These are phyloP conservation scores for Natator depressus DNA, from an alignment of 2,113 vertebrate genomes.

Conservation along the genomic window DNA sequence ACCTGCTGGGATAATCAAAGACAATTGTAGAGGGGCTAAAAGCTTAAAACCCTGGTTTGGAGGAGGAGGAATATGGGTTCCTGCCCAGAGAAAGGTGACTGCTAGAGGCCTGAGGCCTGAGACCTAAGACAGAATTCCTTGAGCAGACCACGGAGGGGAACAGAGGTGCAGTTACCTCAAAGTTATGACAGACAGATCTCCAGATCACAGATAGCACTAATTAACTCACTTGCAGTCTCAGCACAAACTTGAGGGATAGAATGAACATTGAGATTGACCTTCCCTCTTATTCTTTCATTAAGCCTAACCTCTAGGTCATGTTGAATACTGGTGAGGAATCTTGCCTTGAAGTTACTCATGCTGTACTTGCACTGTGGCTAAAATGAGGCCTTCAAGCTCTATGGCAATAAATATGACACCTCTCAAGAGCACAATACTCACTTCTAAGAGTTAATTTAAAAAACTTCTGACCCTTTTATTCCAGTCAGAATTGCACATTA, in stretches of 20 bases:
- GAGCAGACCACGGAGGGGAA: no score
- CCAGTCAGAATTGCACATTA: neutral
- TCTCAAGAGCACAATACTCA: neutral
- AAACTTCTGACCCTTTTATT: neutral
- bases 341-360: neutral
- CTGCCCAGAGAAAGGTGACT: no score
- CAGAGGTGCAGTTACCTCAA: no score
- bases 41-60: no score
- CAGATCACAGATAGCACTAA: neutral
- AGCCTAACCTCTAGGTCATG: neutral
- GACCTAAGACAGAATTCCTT: no score
- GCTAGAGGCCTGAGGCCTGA: no score
- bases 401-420: neutral
- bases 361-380: neutral
- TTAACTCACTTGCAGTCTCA: neutral
- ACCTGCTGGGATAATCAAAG: no score
- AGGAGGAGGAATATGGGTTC: no score
- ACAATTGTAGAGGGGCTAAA: no score
- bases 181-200: neutral
- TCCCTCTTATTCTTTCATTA: slow-evolving; percentile 12
- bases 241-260: neutral
- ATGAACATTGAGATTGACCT: neutral
- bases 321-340: neutral
- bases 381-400: neutral
- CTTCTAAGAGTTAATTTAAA: neutral